phyloP scores from a whole-genome alignment of 1,140 invertebrate species.

The Hycleus phaleratus region DNA sequence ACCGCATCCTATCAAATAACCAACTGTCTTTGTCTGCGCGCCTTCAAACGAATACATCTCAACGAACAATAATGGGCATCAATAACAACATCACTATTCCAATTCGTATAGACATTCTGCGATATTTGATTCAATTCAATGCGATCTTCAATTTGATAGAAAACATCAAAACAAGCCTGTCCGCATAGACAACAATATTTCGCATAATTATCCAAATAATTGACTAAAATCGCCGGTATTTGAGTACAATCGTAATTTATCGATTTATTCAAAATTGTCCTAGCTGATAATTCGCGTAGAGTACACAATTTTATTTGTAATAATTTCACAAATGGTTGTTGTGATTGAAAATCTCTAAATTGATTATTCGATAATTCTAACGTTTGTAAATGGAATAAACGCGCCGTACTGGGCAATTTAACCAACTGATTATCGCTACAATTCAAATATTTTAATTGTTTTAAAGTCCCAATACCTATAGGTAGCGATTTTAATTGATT shows the following conservation, averaged over 20 bases:
- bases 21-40: conserved; percentile 24
- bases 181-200: conserved; percentile 58
- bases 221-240: conserved; percentile 51
- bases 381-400: conserved; percentile 44
- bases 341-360: conserved; percentile 31
- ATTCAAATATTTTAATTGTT: conserved; percentile 28
- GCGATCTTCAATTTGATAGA: not conserved
- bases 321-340: conserved; percentile 17
- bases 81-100: conserved; percentile 41
- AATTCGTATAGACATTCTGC: not conserved
- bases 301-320: conserved; percentile 20
- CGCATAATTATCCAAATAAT: conserved; percentile 50
- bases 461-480: conserved; percentile 34
- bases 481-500: conserved; percentile 50
- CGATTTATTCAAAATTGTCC: conserved; percentile 35
- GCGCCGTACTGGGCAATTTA: conserved; percentile 51
- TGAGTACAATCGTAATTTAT: conserved; percentile 48
- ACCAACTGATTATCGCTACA: conserved; percentile 49
- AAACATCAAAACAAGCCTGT: conserved; percentile 47
- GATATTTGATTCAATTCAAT: conserved; percentile 12
- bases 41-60: conserved; percentile 42
- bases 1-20: conserved; percentile 39
- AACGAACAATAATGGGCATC: conserved; percentile 55
- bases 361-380: conserved; percentile 51
- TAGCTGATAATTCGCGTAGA: conserved; percentile 29